Base-by-base conservation (phyloP, 2,113 vertebrate genomes). In the Brienomyrus brachyistius region DNA sequence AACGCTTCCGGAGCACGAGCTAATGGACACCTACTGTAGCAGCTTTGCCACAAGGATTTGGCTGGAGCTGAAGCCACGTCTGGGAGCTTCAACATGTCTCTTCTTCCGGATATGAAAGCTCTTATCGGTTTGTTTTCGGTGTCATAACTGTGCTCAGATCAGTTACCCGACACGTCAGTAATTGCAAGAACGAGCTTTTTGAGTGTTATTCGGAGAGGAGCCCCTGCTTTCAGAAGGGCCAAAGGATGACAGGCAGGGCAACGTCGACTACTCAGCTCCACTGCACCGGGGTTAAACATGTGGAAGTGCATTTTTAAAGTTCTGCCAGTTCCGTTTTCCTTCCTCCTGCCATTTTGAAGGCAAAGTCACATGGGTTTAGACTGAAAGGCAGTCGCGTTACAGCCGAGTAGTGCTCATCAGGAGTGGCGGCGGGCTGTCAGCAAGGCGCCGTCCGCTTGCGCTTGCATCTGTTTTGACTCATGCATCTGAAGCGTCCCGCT, bases 301-400 rank as follows among this genome's bases (percentile, higher is more conserved):
- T 10, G 50, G 62, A 51, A 88, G 91, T 66, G 80, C 90, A 70
- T 88, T 88, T 90, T 91, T 87, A 91, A 91, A 48, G 56, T 86
- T 51, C 89, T 23, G 43, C 56, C 87, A 47, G 35, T 19, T 80
- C 35, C 43, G 74, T 19, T 80, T 43, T 7, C 7, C 45, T 51
- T 31, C 50, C 6, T 86, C 35, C 86, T 87, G 19, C 66, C 19
- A 62, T 86, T 80, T 51, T 52, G 62, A 90, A 88, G 88, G 45
- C 87, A 56, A 90, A 74, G 54, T 88, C 50, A 89, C 90, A 74
- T 45, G 54, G 89, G 82, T 89, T 27, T 74, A 62, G 83, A 87
- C 88, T 89, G 74, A 90, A 90, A 89, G 87, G 87, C 13, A 40
- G 52, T 27, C 62, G 35, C 47, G 59, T 80, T 74, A 70, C 52